A percentile compares a stretch with the other conserved stretches of the same genome.
These are phyloP conservation scores for Macrocentrus cingulum DNA, from an alignment of 1,140 invertebrate genomes.

Conservation along the genomic window DNA sequence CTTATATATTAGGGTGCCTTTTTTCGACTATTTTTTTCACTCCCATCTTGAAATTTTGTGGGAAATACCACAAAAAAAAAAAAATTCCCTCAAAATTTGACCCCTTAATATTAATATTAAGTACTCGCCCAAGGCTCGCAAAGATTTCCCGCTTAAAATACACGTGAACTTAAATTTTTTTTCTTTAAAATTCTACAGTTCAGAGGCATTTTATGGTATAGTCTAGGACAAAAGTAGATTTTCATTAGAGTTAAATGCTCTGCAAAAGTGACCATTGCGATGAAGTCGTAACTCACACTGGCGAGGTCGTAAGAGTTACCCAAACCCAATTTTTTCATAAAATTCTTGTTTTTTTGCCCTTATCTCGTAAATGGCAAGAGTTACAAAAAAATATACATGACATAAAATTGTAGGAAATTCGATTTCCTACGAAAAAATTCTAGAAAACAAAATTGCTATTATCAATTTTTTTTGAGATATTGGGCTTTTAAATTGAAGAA, in stretches of 20 bases:
- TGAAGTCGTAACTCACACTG: slow-evolving; percentile 10
- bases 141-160: slow-evolving; percentile 11
- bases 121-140: not conserved
- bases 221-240: not conserved
- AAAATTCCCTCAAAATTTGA: slow-evolving; percentile 15
- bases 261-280: slow-evolving; percentile 9
- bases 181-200: slow-evolving; percentile 6
- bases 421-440: slow-evolving; percentile 10
- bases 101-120: slow-evolving; percentile 18
- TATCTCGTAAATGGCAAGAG: not conserved
- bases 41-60: not conserved
- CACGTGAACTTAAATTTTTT: slow-evolving; percentile 5
- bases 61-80: slow-evolving; percentile 4
- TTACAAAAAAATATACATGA: not conserved
- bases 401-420: slow-evolving; percentile 2
- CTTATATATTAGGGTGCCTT: not conserved
- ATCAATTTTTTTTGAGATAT: not conserved
- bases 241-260: slow-evolving; percentile 17
- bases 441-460: not conserved
- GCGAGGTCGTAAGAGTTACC: slow-evolving; percentile 5
- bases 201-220: slow-evolving; percentile 12
- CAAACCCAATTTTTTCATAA: slow-evolving; percentile 12
- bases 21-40: not conserved
- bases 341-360: slow-evolving; percentile 11
- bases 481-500: too few species aligned